Evolutionary conservation across 2,797 vertebrate species (phyloP), one percentile per base, ranked within the genome.

Genomic region (Pogonophryne albipinna): DNA sequence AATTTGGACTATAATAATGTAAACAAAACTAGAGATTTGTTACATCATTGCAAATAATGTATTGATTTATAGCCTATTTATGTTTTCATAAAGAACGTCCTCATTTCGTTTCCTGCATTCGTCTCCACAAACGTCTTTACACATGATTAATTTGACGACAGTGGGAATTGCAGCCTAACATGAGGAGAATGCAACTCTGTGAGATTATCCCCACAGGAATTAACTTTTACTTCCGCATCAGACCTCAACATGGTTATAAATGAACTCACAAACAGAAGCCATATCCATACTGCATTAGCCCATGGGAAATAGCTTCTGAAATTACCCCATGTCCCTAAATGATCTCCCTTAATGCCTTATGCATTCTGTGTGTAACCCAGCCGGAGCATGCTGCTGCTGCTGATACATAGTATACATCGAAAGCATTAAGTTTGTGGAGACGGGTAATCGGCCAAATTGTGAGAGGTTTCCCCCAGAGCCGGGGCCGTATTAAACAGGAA

Each of bases 371-470:
- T 78, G 74, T 78, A 80, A 80, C 78, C 82, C 31, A n/a, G 55
- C 42, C 34, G 42, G 60, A 38, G 64, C 38, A 23, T 3, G 44
- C 72, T 58, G 71, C 64, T 23, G 75, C 64, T 20, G 70, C 75
- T 45, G 84, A 69, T 75, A 56, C 63, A 41, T 63, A 82, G 77
- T 77, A 65, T 76, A 63, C 82, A 80, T 74, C 76, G 59, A 72
- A 86, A 87, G 83, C 76, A 65, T 60, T 88, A 7, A 71, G 66
- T 88, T 88, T 79, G 78, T 72, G 49, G 84, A 80, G 77, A 69
- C 46, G 76, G 81, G 64, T 91, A 94, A 94, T 91, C 91, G 90
- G 76, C 82, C 81, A 84, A 91, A 93, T 86, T 87, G 90, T 85
- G 72, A 80, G 66, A 76, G 78, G 71, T 81, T 87, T 85, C 64